Base-by-base conservation (phyloP, 2,888 invertebrate genomes). In the Protonemura montana region DNA sequence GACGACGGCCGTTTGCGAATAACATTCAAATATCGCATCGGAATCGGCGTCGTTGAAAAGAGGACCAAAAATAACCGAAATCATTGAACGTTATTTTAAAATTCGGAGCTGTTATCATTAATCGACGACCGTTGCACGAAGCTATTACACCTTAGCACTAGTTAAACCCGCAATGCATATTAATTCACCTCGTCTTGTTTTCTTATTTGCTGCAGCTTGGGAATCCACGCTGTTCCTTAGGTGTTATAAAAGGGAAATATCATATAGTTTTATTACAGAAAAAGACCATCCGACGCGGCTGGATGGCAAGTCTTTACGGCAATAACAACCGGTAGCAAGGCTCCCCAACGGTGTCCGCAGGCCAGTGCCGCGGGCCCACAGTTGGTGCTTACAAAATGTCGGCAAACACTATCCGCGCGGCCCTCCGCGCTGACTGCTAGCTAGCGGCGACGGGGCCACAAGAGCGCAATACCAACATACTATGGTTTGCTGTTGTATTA, bases 401-500 rank as follows among this genome's bases (percentile, higher is more conserved):
- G 78, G 78, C 28, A 59, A 59, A 78, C 77, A 41, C 59, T 21
- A 76, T n/a, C n/a, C n/a, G n/a, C n/a, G n/a, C 42, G 16, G 80
- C 85, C 21, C 85, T 78, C 28, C 76, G 85, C 35, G 80, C 59
- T 6, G 35, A 35, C 16, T 16, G 59, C 59, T 10, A 10, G 59
- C 13, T 21, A 3, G 59, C 59, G 82, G 27, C 76, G 82, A 41
- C 77, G 59, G 81, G 42, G 85, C 77, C 87, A 77, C 87, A 77
- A 85, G 87, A 87, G 87, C 87, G 77, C 85, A 87, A 87, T 87
- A 87, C 85, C 87, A 87, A 87, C 87, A 87, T 87, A 87, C 85
- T 78, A 87, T 82, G 87, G 87, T 87, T 87, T 87, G 85, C 59
- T 84, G 81, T 87, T 92, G 92, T 92, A 93, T 93, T 93, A 93